These are phyloP conservation scores for Volucella inanis DNA, from an alignment of 2,888 invertebrate genomes.

Conservation along the genomic window DNA sequence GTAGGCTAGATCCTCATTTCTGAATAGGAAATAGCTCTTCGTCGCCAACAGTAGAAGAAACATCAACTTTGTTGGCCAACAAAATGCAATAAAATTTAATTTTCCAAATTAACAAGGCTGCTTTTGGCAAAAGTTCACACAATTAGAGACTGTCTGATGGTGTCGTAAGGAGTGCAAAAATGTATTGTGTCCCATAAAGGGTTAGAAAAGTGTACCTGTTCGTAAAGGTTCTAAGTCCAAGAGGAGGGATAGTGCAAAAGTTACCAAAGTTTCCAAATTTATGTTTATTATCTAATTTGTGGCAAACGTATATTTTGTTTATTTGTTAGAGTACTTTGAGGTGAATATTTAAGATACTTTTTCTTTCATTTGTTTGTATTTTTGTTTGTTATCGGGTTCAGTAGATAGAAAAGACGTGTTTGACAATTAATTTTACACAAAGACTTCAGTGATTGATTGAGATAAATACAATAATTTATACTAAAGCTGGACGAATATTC, in stretches of 20 bases:
- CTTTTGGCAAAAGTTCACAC: not conserved
- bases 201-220: slow-evolving; percentile 31
- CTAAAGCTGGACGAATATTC: too few relatives aligned
- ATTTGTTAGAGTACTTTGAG: not conserved
- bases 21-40: slow-evolving; percentile 47
- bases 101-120: slow-evolving; percentile 62
- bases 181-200: slow-evolving; percentile 2
- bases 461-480: too few relatives aligned
- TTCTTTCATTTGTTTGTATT: too few relatives aligned
- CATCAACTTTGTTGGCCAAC: slow-evolving; percentile 52
- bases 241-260: slow-evolving; percentile 4
- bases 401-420: too few relatives aligned
- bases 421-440: too few relatives aligned
- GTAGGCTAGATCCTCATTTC: slow-evolving; percentile 14
- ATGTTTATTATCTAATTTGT: slow-evolving; percentile 54
- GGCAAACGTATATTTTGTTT: slow-evolving; percentile 51
- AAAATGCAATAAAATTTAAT: slow-evolving; percentile 71
- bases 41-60: slow-evolving; percentile 18
- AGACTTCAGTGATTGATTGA: too few relatives aligned
- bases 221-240: not conserved
- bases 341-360: too few relatives aligned
- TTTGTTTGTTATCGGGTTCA: too few relatives aligned
- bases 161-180: slow-evolving; percentile 2
- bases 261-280: slow-evolving; percentile 51
- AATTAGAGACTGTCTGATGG: slow-evolving; percentile 5